A percentile compares a stretch with the other conserved stretches of the same genome.
Conservation (phyloP, 2,888 invertebrate species). For the Holacanthella duospinosa region DNA sequence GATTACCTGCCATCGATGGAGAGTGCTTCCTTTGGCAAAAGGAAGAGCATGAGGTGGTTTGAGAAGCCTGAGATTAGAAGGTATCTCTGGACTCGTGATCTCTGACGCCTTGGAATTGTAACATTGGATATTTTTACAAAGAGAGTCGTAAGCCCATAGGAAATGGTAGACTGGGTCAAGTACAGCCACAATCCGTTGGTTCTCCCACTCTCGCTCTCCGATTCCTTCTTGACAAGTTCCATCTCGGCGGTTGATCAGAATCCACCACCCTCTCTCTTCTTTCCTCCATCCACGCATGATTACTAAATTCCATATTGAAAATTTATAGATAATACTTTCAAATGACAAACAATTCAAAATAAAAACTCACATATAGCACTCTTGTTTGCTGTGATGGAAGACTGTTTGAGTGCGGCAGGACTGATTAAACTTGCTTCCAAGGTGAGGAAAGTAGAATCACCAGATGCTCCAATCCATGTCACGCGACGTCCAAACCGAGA, state of each 20-base stretch:
- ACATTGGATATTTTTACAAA: slow-evolving; percentile 54
- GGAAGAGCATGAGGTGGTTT: slow-evolving; percentile 38
- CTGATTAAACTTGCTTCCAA: slow-evolving; percentile 88
- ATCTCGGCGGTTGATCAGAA: slow-evolving; percentile 67
- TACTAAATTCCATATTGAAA: slow-evolving; percentile 43
- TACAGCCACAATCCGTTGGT: slow-evolving; percentile 65
- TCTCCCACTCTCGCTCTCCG: slow-evolving; percentile 71
- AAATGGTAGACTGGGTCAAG: slow-evolving; percentile 88
- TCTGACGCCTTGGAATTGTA: slow-evolving; percentile 77
- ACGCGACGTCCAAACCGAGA: slow-evolving; percentile 75
- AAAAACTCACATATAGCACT: slow-evolving; percentile 26
- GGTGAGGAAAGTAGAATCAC: slow-evolving; percentile 88
- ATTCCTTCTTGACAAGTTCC: slow-evolving; percentile 77
- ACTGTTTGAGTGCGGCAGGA: slow-evolving; percentile 72
- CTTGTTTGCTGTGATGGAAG: slow-evolving; percentile 67
- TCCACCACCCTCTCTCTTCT: slow-evolving; percentile 26
- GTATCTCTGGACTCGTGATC: slow-evolving; percentile 42
- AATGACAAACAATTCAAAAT: not conserved
- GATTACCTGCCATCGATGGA: slow-evolving; percentile 38
- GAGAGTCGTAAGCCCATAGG: slow-evolving; percentile 67
- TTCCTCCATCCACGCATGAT: slow-evolving; percentile 59
- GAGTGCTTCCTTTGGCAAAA: slow-evolving; percentile 33
- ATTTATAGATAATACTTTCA: not conserved
- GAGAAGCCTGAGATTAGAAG: slow-evolving; percentile 36
- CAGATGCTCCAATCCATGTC: slow-evolving; percentile 89